Evolutionary conservation across 2,797 vertebrate species (phyloP).

Genomic region (Pteropus rufus): DNA sequence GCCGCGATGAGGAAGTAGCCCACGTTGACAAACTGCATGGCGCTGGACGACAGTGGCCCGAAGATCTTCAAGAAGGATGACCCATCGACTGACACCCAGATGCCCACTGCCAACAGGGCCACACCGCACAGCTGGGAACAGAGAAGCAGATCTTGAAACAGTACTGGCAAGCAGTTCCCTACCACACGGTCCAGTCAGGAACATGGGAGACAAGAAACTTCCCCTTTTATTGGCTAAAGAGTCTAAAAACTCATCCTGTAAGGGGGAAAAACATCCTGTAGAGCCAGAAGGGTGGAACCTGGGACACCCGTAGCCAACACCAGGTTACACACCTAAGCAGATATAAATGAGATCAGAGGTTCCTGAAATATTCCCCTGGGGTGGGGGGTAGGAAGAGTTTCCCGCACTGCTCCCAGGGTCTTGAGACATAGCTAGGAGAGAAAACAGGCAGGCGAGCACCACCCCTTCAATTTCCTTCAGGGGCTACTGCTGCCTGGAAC

Average conservation of each 20-base stretch:
- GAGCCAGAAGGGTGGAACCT: neutral
- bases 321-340: neutral
- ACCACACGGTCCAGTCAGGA: neutral
- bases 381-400: neutral
- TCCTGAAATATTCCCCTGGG: slow-evolving; percentile 26
- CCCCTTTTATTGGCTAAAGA: neutral
- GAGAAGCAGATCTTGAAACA: slow-evolving; percentile 10
- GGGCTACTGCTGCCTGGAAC: neutral
- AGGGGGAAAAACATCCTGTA: neutral
- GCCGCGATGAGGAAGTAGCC: slow-evolving; percentile 89
- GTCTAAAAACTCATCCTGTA: neutral
- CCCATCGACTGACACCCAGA: slow-evolving; percentile 89
- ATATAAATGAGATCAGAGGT: neutral
- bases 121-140: slow-evolving; percentile 85
- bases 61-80: slow-evolving; percentile 85
- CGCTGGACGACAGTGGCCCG: slow-evolving; percentile 80
- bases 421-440: neutral
- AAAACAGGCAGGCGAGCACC: slow-evolving; percentile 5
- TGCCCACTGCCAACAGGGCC: slow-evolving; percentile 87
- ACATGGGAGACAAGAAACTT: neutral
- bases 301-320: neutral
- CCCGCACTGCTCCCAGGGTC: neutral
- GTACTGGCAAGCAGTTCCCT: neutral
- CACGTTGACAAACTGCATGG: slow-evolving; percentile 86
- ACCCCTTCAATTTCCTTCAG: neutral